phyloP scores from a whole-genome alignment of 2,113 vertebrate genomes.

The Caranx melampygus region DNA sequence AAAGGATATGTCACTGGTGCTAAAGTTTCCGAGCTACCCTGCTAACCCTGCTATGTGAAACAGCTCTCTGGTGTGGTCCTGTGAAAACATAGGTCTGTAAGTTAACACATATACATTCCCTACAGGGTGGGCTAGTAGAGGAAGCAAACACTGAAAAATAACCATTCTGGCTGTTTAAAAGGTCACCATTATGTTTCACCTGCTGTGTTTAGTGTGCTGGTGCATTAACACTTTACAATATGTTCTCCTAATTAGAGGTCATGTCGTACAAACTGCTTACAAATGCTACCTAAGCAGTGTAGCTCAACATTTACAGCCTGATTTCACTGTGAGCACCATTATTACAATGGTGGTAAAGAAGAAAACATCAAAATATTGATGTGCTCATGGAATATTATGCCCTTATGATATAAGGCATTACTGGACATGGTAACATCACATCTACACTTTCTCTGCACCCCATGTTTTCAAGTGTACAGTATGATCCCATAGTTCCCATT shows the following conservation, averaged over 20 bases:
- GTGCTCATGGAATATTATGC: slow-evolving; percentile 74
- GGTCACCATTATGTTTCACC: slow-evolving; percentile 26
- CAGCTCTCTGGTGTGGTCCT: slow-evolving; percentile 3
- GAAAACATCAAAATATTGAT: slow-evolving; percentile 73
- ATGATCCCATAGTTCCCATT: slow-evolving; percentile 69
- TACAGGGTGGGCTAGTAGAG: slow-evolving; percentile 37
- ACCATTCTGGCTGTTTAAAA: slow-evolving; percentile 61
- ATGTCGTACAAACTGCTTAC: slow-evolving; percentile 54
- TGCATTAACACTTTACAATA: slow-evolving; percentile 47
- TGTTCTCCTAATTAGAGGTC: slow-evolving; percentile 43
- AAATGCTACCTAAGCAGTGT: slow-evolving; percentile 51
- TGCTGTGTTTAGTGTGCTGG: slow-evolving; percentile 57
- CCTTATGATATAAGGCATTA: slow-evolving; percentile 67
- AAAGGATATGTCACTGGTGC: slow-evolving; percentile 7
- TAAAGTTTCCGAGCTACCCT: background rate
- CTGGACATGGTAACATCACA: slow-evolving; percentile 64
- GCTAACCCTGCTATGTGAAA: slow-evolving; percentile 32
- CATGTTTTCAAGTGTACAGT: slow-evolving; percentile 65
- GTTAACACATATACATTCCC: slow-evolving; percentile 44
- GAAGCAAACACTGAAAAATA: slow-evolving; percentile 56
- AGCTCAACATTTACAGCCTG: slow-evolving; percentile 65
- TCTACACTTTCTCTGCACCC: slow-evolving; percentile 47
- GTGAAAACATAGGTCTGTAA: slow-evolving; percentile 18
- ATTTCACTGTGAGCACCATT: slow-evolving; percentile 64
- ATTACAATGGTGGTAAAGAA: slow-evolving; percentile 69